These are phyloP conservation scores for Ictidomys tridecemlineatus DNA, from an alignment of 2,113 vertebrate species.

Conservation along the genomic window DNA sequence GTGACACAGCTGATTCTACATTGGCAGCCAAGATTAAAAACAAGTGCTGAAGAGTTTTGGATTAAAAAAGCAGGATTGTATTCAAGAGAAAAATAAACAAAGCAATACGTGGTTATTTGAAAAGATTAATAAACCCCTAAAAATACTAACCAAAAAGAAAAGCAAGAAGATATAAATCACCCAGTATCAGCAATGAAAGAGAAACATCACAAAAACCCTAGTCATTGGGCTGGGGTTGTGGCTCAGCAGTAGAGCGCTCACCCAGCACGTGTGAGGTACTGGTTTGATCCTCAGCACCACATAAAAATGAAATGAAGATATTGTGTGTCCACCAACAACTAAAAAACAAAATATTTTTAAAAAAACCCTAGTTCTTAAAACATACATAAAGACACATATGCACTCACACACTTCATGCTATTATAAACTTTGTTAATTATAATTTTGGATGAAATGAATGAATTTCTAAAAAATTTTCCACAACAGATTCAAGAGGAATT, in stretches of 20 bases:
- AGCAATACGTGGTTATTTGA: not conserved
- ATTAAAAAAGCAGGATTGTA: not conserved
- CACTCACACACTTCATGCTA: not conserved
- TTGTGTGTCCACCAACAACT: too few relatives aligned
- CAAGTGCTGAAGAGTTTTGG: not conserved
- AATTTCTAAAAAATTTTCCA: not conserved
- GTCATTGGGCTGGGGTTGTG: not conserved
- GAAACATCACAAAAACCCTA: not conserved
- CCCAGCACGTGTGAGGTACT: too few relatives aligned
- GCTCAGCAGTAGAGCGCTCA: too few relatives aligned
- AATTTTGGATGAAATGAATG: not conserved
- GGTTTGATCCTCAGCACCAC: too few relatives aligned
- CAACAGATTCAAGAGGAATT: not conserved
- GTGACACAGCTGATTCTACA: not conserved
- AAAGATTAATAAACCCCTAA: not conserved
- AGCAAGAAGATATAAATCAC: not conserved
- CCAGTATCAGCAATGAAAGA: not conserved
- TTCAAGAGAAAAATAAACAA: not conserved
- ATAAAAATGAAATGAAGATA: too few relatives aligned
- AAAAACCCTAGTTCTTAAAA: too few relatives aligned
- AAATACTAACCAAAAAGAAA: not conserved
- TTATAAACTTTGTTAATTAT: not conserved
- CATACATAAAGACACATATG: not conserved
- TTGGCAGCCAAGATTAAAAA: not conserved
- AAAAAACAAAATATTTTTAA: too few relatives aligned